Conservation (phyloP, 2,888 invertebrate genomes). For the Torymus aiolomorphi region DNA sequence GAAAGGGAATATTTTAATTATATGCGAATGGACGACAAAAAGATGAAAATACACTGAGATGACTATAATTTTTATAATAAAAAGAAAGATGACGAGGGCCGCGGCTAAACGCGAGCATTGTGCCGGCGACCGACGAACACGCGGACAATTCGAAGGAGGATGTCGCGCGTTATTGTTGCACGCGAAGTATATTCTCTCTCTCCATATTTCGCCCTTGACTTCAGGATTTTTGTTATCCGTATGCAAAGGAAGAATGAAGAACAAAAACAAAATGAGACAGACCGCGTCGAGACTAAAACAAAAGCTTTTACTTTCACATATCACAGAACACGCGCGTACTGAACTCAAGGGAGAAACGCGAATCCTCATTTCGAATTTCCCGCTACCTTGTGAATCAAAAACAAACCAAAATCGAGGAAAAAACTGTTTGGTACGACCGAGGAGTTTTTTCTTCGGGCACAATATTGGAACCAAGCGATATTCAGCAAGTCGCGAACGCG, state of each 20-base stretch:
- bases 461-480: no score
- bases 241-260: neutral
- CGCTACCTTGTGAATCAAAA: neutral
- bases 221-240: constrained; percentile 26
- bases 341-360: constrained; percentile 45
- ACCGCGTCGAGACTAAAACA: neutral
- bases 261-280: neutral
- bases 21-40: neutral
- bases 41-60: constrained; percentile 18
- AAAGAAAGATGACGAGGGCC: constrained; percentile 7
- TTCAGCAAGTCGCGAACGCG: neutral
- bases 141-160: constrained; percentile 31
- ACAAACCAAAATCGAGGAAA: neutral
- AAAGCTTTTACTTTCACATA: constrained; percentile 55
- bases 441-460: neutral
- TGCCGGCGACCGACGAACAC: neutral
- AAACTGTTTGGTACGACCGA: neutral
- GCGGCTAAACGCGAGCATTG: neutral
- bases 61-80: constrained; percentile 52
- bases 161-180: neutral
- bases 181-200: no score
- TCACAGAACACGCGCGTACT: constrained; percentile 32
- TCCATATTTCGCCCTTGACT: constrained; percentile 44
- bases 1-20: constrained; percentile 50
- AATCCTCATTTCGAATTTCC: constrained; percentile 38